phyloP scores from a whole-genome alignment of 2,797 vertebrate genomes.

The Prunella strophiata region DNA sequence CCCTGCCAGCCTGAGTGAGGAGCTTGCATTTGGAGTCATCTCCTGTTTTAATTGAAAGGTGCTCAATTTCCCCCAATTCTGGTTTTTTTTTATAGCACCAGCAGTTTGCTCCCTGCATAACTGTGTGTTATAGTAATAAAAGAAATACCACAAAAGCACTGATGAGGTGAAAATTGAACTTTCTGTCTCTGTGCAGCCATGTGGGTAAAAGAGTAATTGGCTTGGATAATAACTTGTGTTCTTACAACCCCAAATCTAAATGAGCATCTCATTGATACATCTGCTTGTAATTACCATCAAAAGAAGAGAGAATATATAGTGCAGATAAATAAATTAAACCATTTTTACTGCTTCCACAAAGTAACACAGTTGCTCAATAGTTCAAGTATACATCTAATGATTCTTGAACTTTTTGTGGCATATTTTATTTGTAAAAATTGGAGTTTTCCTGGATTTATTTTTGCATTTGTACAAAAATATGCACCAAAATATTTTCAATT shows the following conservation, averaged over 20 bases:
- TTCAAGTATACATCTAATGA: constrained; percentile 32
- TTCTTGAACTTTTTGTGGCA: neutral
- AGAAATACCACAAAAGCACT: constrained; percentile 79
- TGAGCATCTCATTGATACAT: constrained; percentile 78
- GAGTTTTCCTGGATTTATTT: neutral
- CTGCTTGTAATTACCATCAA: constrained; percentile 77
- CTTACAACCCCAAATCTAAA: constrained; percentile 77
- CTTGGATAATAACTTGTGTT: constrained; percentile 80
- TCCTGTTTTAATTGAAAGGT: constrained; percentile 72
- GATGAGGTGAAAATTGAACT: constrained; percentile 80
- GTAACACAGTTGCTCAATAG: constrained; percentile 29
- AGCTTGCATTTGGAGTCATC: constrained; percentile 38
- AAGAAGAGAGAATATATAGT: constrained; percentile 61
- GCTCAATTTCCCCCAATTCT: constrained; percentile 49
- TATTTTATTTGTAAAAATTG: neutral
- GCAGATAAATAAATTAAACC: constrained; percentile 49
- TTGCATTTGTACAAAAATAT: neutral
- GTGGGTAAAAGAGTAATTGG: constrained; percentile 81
- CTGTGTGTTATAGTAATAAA: constrained; percentile 75
- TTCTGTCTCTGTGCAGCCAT: constrained; percentile 79
- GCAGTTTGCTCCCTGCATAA: constrained; percentile 69
- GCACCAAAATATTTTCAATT: neutral
- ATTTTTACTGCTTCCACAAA: constrained; percentile 49
- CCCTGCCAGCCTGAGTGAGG: constrained; percentile 44
- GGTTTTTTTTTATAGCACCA: constrained; percentile 70